Conservation (phyloP, 2,113 vertebrate species). For the Megaleporinus macrocephalus region DNA sequence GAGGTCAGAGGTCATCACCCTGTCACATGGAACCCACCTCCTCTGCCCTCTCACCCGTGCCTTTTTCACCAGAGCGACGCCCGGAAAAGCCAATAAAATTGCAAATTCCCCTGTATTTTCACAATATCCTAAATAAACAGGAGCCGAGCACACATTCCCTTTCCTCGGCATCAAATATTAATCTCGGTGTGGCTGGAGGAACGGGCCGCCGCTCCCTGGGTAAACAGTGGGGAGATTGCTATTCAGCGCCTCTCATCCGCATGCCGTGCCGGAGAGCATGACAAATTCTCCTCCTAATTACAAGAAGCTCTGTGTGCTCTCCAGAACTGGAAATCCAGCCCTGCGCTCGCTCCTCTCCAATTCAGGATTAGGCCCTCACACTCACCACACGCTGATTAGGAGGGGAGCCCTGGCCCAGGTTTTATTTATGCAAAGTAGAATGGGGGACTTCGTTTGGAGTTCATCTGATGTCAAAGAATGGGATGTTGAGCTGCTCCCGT, state of each 20-base stretch:
- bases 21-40: slow-evolving; percentile 21
- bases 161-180: slow-evolving; percentile 96
- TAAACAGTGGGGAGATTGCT: slow-evolving; percentile 91
- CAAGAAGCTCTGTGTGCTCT: slow-evolving; percentile 88
- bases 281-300: slow-evolving; percentile 94
- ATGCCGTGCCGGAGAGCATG: slow-evolving; percentile 85
- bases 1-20: slow-evolving; percentile 47
- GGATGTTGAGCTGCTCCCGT: neutral
- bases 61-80: slow-evolving; percentile 25
- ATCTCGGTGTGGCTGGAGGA: slow-evolving; percentile 84
- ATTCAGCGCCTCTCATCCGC: slow-evolving; percentile 82
- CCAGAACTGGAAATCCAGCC: slow-evolving; percentile 90
- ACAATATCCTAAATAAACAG: slow-evolving; percentile 99
- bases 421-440: slow-evolving; percentile 29
- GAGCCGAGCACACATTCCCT: slow-evolving; percentile 84
- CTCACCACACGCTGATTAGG: slow-evolving; percentile 20
- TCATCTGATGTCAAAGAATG: slow-evolving; percentile 24
- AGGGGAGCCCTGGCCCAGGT: slow-evolving; percentile 33
- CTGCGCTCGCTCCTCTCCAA: slow-evolving; percentile 33
- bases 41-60: slow-evolving; percentile 44
- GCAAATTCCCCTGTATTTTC: slow-evolving; percentile 96
- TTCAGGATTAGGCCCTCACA: slow-evolving; percentile 50
- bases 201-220: slow-evolving; percentile 83
- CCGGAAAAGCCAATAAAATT: slow-evolving; percentile 97
- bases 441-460: slow-evolving; percentile 1